A percentile compares a stretch with the other conserved stretches of the same genome.
These are phyloP conservation scores for Apostichopus japonicus DNA, from an alignment of 35 echinoderm and acorn worm species.

Conservation along the genomic window DNA sequence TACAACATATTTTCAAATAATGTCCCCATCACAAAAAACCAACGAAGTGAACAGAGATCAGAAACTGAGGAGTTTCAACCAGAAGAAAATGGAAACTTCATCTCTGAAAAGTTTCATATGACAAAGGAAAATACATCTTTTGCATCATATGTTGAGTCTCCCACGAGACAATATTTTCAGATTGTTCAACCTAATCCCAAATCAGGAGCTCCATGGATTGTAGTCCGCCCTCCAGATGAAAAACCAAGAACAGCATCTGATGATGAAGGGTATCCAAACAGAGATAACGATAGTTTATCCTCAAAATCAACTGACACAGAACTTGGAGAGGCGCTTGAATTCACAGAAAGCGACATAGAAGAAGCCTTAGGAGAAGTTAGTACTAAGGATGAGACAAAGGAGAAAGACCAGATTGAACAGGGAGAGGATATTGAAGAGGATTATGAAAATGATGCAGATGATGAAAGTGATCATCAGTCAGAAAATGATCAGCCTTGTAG, in stretches of 20 bases:
- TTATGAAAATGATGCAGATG: conserved; percentile 7
- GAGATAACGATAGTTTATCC: conserved; percentile 12
- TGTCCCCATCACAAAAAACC: not conserved
- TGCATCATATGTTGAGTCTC: conserved; percentile 10
- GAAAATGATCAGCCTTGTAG: too few relatives aligned
- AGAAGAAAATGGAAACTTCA: not conserved
- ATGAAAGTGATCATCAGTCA: conserved; percentile 8
- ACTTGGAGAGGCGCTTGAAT: not conserved
- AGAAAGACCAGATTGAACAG: not conserved
- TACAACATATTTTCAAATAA: conserved; percentile 38
- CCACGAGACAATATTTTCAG: conserved; percentile 1
- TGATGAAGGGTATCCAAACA: not conserved
- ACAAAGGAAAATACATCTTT: not conserved
- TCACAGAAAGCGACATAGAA: conserved; percentile 60
- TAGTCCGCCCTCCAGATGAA: conserved; percentile 46
- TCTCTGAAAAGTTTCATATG: not conserved
- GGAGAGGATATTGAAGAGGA: not conserved
- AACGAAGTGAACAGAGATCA: not conserved
- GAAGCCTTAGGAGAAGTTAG: conserved; percentile 30
- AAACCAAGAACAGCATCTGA: conserved; percentile 30
- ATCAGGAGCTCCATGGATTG: conserved; percentile 53
- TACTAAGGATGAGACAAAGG: not conserved
- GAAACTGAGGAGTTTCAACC: conserved; percentile 17
- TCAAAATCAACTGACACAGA: conserved; percentile 31
- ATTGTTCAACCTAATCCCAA: conserved; percentile 28